Evolutionary conservation across 2,113 vertebrate species (phyloP).

Genomic region (Rhagologus leucostigma): DNA sequence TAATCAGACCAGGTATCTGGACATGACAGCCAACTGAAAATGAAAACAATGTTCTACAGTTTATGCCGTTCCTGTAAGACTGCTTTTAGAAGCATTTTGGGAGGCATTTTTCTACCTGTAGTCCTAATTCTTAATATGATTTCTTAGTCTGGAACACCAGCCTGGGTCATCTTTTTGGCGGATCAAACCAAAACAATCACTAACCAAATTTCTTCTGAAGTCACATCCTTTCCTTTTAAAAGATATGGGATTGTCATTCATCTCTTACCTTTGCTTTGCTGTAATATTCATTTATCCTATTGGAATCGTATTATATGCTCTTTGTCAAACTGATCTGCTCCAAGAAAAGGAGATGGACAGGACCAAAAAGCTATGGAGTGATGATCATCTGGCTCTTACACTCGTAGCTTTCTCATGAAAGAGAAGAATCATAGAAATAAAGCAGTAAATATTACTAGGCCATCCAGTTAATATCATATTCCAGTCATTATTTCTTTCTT

Average conservation of each 20-base stretch:
- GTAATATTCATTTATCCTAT: background rate
- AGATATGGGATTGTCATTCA: background rate
- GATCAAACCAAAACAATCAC: background rate
- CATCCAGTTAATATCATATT: background rate
- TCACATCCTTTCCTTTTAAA: background rate
- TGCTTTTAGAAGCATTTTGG: background rate
- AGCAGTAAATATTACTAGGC: background rate
- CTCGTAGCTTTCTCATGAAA: background rate
- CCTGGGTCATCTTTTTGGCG: background rate
- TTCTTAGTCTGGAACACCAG: background rate
- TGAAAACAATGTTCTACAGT: background rate
- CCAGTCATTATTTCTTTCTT: background rate
- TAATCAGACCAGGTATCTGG: background rate
- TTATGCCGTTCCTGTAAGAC: background rate
- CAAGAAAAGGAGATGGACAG: background rate
- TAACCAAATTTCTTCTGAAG: background rate
- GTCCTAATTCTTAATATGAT: background rate
- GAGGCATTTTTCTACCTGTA: background rate
- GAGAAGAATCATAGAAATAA: background rate
- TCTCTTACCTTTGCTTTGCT: background rate
- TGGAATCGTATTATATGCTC: rapidly evolving
- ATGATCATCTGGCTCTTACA: background rate
- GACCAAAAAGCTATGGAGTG: background rate
- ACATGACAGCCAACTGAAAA: background rate
- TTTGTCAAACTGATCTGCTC: background rate